phyloP scores from a whole-genome alignment of 2,888 invertebrate species.

The Pseudococcus viburni region DNA sequence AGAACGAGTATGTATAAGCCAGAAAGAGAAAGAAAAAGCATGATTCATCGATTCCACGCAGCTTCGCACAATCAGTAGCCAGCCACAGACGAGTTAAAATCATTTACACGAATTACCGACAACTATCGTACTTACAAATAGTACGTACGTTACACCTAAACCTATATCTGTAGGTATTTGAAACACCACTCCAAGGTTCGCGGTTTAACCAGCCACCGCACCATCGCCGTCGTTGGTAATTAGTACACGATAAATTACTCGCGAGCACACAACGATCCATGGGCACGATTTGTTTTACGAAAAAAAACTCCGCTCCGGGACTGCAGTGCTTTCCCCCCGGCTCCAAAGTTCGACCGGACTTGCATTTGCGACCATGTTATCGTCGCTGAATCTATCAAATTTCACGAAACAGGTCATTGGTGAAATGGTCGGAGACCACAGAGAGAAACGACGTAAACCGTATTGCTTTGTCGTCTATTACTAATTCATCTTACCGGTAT shows the following conservation, averaged over 20 bases:
- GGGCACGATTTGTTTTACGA: background rate
- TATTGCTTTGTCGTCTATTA: slow-evolving; percentile 15
- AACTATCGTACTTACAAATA: background rate
- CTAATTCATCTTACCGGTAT: slow-evolving; percentile 1
- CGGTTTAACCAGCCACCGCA: background rate
- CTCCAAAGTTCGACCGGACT: no score
- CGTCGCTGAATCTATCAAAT: background rate
- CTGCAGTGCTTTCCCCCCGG: background rate
- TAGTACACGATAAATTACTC: background rate
- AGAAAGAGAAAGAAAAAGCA: background rate
- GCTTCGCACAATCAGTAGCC: background rate
- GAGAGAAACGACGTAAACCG: background rate
- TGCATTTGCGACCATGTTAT: background rate
- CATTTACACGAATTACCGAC: background rate
- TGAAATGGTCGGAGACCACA: background rate
- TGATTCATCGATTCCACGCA: background rate
- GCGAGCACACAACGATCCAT: background rate
- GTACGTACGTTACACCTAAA: background rate
- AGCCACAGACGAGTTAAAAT: background rate
- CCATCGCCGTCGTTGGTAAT: background rate
- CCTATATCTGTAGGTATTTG: background rate
- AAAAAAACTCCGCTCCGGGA: background rate
- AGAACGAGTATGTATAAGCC: background rate
- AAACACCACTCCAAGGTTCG: background rate
- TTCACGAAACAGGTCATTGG: background rate